phyloP scores from a whole-genome alignment of 1,140 invertebrate species.

The Nasonia giraulti region DNA sequence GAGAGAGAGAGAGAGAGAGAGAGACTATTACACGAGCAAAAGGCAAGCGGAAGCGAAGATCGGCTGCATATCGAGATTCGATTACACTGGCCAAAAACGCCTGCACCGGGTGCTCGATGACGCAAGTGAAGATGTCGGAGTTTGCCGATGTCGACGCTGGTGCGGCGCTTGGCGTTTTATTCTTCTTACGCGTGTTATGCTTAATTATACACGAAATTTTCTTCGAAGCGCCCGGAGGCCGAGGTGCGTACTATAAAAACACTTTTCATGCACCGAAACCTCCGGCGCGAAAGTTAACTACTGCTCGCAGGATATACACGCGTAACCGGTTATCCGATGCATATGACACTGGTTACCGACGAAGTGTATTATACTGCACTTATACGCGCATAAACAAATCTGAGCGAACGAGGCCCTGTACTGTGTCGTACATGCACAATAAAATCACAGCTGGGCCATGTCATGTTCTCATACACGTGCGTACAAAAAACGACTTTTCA shows the following conservation, averaged over 20 bases:
- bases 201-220: not conserved
- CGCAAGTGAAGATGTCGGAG: not conserved
- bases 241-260: constrained; percentile 57
- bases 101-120: not conserved
- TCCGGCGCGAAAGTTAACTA: not conserved
- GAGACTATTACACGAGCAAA: not conserved
- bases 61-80: not conserved
- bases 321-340: not conserved
- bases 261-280: constrained; percentile 56
- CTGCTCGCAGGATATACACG: not conserved
- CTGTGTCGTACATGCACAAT: no score
- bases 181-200: not conserved
- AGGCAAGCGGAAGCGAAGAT: constrained; percentile 22
- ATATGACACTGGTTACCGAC: no score
- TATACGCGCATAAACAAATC: no score
- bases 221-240: constrained; percentile 31
- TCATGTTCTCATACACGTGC: constrained; percentile 17
- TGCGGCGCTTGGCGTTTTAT: not conserved
- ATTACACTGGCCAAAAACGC: not conserved
- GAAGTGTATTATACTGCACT: no score
- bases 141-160: not conserved
- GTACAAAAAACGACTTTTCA: constrained; percentile 37
- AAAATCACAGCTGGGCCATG: not conserved
- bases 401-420: no score
- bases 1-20: not conserved